A percentile compares a stretch with the other conserved stretches of the same genome.
These are phyloP conservation scores for Platycheirus albimanus DNA, from an alignment of 2,888 invertebrate genomes.

Conservation along the genomic window DNA sequence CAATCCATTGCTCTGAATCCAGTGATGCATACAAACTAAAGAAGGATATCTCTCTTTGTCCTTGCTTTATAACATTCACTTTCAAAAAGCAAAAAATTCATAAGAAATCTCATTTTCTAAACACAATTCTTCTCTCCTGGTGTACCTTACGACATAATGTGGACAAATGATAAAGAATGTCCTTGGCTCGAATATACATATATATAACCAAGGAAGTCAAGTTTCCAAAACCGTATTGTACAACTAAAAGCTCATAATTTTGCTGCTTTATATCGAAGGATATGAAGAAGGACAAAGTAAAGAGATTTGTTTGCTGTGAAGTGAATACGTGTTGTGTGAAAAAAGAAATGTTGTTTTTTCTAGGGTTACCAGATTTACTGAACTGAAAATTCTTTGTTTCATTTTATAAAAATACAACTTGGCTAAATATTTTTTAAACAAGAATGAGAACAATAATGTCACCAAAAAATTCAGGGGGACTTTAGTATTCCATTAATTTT, in stretches of 20 bases:
- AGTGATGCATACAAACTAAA: conserved; percentile 41
- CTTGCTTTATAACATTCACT: conserved; percentile 24
- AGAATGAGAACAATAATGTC: too few species aligned
- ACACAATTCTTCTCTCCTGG: conserved; percentile 39
- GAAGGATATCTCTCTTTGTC: not conserved
- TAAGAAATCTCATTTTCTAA: conserved; percentile 54
- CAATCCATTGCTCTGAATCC: conserved; percentile 65
- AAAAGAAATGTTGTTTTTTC: conserved; percentile 10
- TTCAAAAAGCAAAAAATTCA: conserved; percentile 39
- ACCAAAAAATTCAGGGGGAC: too few species aligned
- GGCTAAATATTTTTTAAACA: too few species aligned
- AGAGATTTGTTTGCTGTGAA: conserved; percentile 57
- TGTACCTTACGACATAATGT: not conserved
- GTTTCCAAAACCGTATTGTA: conserved; percentile 58
- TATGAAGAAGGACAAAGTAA: conserved; percentile 48
- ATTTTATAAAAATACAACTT: too few species aligned
- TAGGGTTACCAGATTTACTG: conserved; percentile 5
- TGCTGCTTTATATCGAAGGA: conserved; percentile 43
- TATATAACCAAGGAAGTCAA: conserved; percentile 62
- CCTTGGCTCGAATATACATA: conserved; percentile 43
- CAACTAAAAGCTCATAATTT: conserved; percentile 58
- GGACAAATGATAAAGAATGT: conserved; percentile 12
- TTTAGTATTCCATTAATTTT: too few species aligned
- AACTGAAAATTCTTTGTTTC: not conserved
- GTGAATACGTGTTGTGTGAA: conserved; percentile 35